Percentiles rank a stretch among this genome's conserved stretches.
These are phyloP conservation scores for Oxygymnocypris stewartii DNA, from an alignment of 2,113 vertebrate genomes.

Conservation along the genomic window DNA sequence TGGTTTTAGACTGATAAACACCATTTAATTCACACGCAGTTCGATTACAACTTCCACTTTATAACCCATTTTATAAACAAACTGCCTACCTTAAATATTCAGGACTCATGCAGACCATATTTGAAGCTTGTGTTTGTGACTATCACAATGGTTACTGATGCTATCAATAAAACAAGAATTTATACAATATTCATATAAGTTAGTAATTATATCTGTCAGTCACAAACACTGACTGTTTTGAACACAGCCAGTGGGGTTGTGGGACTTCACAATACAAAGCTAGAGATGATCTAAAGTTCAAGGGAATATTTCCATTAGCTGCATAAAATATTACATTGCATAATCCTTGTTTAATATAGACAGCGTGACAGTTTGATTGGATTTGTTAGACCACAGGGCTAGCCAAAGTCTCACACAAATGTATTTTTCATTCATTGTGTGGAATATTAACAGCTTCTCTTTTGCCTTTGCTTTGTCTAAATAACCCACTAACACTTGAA, in stretches of 20 bases:
- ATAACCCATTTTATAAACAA: neutral
- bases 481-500: constrained; percentile 67
- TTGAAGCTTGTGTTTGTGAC: neutral
- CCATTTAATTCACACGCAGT: neutral
- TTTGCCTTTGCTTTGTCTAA: constrained; percentile 59
- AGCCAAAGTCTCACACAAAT: constrained; percentile 41
- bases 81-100: neutral
- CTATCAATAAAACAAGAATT: neutral
- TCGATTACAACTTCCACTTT: neutral
- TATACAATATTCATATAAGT: neutral
- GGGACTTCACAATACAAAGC: neutral
- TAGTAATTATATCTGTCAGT: constrained; percentile 1
- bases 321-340: constrained; percentile 19
- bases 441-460: constrained; percentile 60
- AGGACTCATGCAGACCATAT: neutral
- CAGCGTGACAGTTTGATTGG: neutral
- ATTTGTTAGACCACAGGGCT: constrained; percentile 4
- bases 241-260: neutral
- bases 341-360: constrained; percentile 5
- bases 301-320: constrained; percentile 4
- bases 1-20: neutral
- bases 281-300: neutral
- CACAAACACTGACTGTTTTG: neutral
- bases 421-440: constrained; percentile 59
- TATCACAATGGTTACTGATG: neutral